A percentile compares a stretch with the other conserved stretches of the same genome.
Evolutionary conservation across 2,888 invertebrate species (phyloP).

Genomic region (Dorcus hopei): DNA sequence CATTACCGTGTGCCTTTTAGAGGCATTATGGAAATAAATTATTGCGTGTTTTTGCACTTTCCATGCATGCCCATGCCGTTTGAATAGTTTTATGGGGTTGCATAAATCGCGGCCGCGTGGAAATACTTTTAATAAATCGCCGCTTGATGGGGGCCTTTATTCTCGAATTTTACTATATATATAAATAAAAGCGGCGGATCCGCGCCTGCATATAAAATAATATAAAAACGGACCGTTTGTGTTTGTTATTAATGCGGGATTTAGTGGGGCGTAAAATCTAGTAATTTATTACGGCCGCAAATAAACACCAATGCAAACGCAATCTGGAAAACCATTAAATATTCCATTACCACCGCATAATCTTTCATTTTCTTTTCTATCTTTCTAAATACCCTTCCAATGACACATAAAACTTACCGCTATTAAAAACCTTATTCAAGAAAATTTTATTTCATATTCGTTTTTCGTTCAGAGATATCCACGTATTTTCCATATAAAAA

Average conservation of each 20-base stretch:
- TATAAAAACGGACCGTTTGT: slow-evolving; percentile 6
- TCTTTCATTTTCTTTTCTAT: slow-evolving; percentile 29
- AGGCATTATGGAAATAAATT: slow-evolving; percentile 36
- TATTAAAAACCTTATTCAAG: too few relatives aligned
- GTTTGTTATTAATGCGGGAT: slow-evolving; percentile 15
- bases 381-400: slow-evolving; percentile 14
- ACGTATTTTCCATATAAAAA: too few relatives aligned
- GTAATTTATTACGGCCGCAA: slow-evolving; percentile 18
- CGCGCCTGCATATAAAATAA: background rate
- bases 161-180: background rate
- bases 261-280: slow-evolving; percentile 15
- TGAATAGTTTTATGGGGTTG: background rate
- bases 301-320: slow-evolving; percentile 17
- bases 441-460: too few relatives aligned
- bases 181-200: background rate
- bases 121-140: slow-evolving; percentile 2
- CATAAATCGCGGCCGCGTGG: background rate
- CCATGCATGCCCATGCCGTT: slow-evolving; percentile 4
- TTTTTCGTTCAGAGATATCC: too few relatives aligned
- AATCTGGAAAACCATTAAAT: slow-evolving; percentile 17
- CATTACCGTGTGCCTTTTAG: slow-evolving; percentile 30
- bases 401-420: too few relatives aligned
- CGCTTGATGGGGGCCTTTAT: slow-evolving; percentile 1
- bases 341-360: slow-evolving; percentile 20
- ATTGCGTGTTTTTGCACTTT: slow-evolving; percentile 30